Conservation (phyloP, 2,113 vertebrate genomes). For the Notiomystis cincta region DNA sequence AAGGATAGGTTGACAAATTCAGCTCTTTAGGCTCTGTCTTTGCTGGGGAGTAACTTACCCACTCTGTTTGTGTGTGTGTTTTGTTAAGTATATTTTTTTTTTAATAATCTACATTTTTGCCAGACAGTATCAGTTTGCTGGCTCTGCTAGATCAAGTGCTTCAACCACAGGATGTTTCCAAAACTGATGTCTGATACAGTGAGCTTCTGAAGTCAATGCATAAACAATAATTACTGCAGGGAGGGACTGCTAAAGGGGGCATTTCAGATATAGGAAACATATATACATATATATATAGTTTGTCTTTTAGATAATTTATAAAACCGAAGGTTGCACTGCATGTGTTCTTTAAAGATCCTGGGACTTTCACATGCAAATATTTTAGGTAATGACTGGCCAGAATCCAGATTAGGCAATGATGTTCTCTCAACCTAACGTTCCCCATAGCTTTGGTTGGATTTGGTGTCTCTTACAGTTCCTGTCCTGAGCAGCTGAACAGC, state of each 20-base stretch:
- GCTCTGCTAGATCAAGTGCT: conserved; percentile 32
- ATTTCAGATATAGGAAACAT: conserved; percentile 17
- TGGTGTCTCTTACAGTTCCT: neutral
- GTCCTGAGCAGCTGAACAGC: neutral
- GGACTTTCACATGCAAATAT: neutral
- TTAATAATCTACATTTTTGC: neutral
- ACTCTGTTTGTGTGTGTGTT: accelerated
- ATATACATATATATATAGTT: neutral
- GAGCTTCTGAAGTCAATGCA: conserved; percentile 50
- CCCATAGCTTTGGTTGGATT: neutral
- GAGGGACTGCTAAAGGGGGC: conserved; percentile 15
- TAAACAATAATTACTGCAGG: conserved; percentile 64
- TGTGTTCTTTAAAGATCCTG: neutral
- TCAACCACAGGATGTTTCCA: conserved; percentile 61
- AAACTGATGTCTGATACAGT: conserved; percentile 49
- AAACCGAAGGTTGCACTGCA: neutral
- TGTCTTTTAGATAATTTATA: neutral
- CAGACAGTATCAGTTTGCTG: conserved; percentile 10
- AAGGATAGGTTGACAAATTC: neutral
- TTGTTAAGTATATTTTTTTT: neutral
- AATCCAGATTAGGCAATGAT: conserved; percentile 3
- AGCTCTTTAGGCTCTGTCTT: neutral
- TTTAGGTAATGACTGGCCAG: neutral
- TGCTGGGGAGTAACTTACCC: neutral
- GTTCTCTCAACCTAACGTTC: neutral